A percentile compares a stretch with the other conserved stretches of the same genome.
These are phyloP conservation scores for Adelges cooleyi DNA, from an alignment of 1,140 invertebrate species.

Conservation along the genomic window DNA sequence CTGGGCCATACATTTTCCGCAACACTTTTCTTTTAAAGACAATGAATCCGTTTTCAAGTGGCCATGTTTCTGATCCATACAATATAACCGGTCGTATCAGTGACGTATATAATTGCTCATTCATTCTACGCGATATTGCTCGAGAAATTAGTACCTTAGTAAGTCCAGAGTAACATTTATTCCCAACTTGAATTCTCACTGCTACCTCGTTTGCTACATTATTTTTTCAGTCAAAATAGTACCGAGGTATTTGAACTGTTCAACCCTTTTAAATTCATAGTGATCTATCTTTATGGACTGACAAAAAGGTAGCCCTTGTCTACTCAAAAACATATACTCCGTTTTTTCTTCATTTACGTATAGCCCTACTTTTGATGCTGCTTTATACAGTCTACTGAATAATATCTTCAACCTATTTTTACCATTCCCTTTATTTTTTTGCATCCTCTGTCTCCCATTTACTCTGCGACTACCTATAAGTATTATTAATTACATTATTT, in stretches of 20 bases:
- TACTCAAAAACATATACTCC: neutral
- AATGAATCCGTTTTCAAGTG: neutral
- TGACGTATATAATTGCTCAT: neutral
- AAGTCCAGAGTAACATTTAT: neutral
- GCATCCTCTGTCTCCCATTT: too few species aligned
- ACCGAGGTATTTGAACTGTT: too few species aligned
- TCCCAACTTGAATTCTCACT: neutral
- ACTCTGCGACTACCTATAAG: too few species aligned
- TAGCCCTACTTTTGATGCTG: slow-evolving; percentile 1
- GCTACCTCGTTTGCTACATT: neutral
- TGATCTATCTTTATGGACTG: neutral
- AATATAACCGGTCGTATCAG: neutral
- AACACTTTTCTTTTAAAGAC: neutral
- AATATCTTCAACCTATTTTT: neutral
- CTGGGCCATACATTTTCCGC: too few species aligned
- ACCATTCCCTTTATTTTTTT: too few species aligned
- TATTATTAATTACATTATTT: too few species aligned
- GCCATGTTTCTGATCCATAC: neutral
- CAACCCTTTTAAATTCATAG: too few species aligned
- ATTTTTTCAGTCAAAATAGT: neutral
- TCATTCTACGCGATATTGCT: neutral
- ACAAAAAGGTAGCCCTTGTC: neutral
- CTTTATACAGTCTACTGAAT: neutral
- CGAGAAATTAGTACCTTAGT: neutral
- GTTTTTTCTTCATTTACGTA: neutral